A percentile compares a stretch with the other conserved stretches of the same genome.
Evolutionary conservation across 2,113 vertebrate species (phyloP).

Genomic region (Camelus bactrianus): DNA sequence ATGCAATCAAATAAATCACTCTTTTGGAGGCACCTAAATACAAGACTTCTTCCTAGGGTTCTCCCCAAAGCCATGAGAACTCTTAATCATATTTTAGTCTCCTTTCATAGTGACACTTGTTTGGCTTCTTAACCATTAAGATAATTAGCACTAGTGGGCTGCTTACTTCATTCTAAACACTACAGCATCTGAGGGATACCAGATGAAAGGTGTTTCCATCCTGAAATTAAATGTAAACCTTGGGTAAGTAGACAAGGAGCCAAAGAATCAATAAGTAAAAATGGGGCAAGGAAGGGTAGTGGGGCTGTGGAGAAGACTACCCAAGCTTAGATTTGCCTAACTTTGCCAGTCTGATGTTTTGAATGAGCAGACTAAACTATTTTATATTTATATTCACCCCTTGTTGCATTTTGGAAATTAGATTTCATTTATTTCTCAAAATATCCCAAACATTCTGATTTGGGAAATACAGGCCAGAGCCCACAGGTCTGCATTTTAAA

Average conservation of each 20-base stretch:
- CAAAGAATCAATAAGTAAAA: background rate
- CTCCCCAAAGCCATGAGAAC: background rate
- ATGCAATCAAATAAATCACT: background rate
- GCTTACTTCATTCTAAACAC: background rate
- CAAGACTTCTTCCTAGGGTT: background rate
- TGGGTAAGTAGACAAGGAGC: background rate
- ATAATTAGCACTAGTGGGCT: background rate
- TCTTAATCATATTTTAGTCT: background rate
- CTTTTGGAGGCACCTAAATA: background rate
- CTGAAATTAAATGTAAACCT: background rate
- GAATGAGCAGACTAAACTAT: background rate
- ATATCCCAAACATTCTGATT: background rate
- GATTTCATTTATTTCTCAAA: background rate
- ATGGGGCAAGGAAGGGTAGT: background rate
- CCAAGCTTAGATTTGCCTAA: background rate
- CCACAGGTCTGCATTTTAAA: background rate
- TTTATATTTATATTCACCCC: background rate
- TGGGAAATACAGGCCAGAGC: background rate
- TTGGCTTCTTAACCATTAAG: background rate
- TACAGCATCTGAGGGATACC: background rate
- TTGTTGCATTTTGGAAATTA: background rate
- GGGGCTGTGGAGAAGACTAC: background rate
- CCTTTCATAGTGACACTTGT: background rate
- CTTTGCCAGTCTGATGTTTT: background rate
- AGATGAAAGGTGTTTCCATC: slow-evolving; percentile 36